A percentile compares a stretch with the other conserved stretches of the same genome.
Evolutionary conservation across 1,140 invertebrate species (phyloP).

Genomic region (Prorops nasuta): DNA sequence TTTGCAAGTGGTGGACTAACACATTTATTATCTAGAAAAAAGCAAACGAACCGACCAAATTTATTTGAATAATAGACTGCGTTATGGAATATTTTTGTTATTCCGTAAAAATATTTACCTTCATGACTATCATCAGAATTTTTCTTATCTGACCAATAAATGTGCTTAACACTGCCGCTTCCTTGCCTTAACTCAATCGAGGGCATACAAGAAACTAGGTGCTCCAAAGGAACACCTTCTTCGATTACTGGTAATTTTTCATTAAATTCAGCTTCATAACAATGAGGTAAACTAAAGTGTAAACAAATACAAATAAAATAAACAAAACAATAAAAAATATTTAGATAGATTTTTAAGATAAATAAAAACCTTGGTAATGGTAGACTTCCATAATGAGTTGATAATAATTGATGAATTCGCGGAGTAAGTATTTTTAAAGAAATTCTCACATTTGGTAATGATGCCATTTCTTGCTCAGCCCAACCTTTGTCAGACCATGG

Average conservation of each 20-base stretch:
- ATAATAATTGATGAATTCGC: conserved; percentile 67
- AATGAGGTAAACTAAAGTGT: conserved; percentile 72
- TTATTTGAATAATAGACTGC: not conserved
- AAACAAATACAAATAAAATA: conserved; percentile 20
- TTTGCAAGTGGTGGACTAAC: conserved; percentile 62
- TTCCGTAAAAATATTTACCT: conserved; percentile 48
- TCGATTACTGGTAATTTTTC: conserved; percentile 57
- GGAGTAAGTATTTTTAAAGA: conserved; percentile 64
- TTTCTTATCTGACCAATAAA: conserved; percentile 48
- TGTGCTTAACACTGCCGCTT: conserved; percentile 55
- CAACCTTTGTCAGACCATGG: conserved; percentile 65
- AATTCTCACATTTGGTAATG: conserved; percentile 73
- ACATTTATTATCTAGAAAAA: conserved; percentile 51
- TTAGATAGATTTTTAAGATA: not conserved
- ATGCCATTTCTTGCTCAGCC: conserved; percentile 70
- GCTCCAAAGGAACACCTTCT: conserved; percentile 79
- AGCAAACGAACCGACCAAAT: conserved; percentile 10
- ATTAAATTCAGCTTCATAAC: conserved; percentile 73
- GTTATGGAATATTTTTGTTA: conserved; percentile 5
- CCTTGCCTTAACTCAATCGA: conserved; percentile 67
- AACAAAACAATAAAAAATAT: not conserved
- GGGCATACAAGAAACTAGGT: conserved; percentile 80
- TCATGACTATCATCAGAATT: conserved; percentile 42
- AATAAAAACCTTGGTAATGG: conserved; percentile 64
- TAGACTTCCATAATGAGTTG: conserved; percentile 68